Evolutionary conservation across 2,113 vertebrate species (phyloP), one percentile per base, ranked within the genome.

Genomic region (Alaudala cheleensis): DNA sequence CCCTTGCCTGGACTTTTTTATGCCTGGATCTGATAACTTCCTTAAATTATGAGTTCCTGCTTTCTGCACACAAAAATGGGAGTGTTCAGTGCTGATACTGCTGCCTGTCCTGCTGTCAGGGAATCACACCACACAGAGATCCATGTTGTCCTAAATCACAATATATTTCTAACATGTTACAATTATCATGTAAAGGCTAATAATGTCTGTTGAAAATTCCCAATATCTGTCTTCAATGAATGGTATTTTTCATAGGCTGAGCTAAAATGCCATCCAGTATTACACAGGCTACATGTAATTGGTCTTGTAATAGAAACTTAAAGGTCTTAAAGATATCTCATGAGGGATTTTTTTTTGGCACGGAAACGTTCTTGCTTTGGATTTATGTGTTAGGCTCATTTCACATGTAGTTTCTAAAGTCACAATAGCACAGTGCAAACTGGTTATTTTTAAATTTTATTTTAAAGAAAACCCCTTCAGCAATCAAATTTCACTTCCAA

Each of bases 251-350:
- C 77, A 86, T 93, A 81, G 93, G 83, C 78, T 84, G 84, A 92
- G 22, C 39, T 92, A 91, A 95, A 96, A 96, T 92, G 72, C 69
- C 93, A 88, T 91, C 90, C 69, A 82, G 2, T 78, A 61, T 91
- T 89, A 79, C 39, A 54, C 47, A 84, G 34, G 42, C 56, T 88
- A 72, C 28, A 21, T 85, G 49, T 88, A 82, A 78, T 90, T 90
- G 16, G 54, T 45, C 90, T 83, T 83, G 23, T 92, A 95, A 93
- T 62, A 86, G 81, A 92, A 91, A 58, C 49, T 57, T 86, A 79
- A 89, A 93, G 34, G 40, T 91, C 49, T 94, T 88, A 67, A 93
- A 92, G 81, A 79, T 78, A 88, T 49, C n/a, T 79, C 70, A 47
- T 44, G n/a, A 58, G 62, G 14, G 6, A 13, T 64, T 93, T 90